These are phyloP conservation scores for Euura saliciscinereae DNA, from an alignment of 1,140 invertebrate species.

Conservation along the genomic window DNA sequence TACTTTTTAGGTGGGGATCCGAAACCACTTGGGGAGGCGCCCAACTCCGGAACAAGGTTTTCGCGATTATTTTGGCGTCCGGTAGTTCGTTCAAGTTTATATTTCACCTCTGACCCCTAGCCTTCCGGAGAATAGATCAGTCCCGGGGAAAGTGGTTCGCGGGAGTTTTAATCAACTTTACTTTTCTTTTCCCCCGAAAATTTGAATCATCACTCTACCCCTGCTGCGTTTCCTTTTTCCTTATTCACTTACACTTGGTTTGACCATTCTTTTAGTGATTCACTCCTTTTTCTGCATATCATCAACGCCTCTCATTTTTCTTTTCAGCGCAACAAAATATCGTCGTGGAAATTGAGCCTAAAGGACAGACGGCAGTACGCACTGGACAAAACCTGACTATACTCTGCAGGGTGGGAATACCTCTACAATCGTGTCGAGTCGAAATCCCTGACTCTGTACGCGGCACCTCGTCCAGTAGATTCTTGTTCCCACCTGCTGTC, in stretches of 20 bases:
- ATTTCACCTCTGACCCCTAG: neutral
- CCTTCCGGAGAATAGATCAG: neutral
- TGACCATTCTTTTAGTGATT: neutral
- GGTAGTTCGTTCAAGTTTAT: slow-evolving; percentile 20
- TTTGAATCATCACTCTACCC: slow-evolving; percentile 18
- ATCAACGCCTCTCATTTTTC: neutral
- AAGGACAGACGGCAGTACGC: slow-evolving; percentile 39
- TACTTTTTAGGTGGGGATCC: no score
- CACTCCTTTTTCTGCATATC: neutral
- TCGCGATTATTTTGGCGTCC: slow-evolving; percentile 22
- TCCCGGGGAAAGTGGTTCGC: slow-evolving; percentile 11
- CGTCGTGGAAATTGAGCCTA: slow-evolving; percentile 46
- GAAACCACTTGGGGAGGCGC: neutral
- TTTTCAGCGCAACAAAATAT: slow-evolving; percentile 36
- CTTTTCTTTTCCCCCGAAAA: slow-evolving; percentile 39
- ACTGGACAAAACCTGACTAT: slow-evolving; percentile 56
- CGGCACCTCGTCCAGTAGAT: slow-evolving; percentile 35
- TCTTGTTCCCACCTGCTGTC: slow-evolving; percentile 36
- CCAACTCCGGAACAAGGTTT: neutral
- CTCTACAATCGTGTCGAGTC: slow-evolving; percentile 58
- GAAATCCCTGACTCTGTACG: slow-evolving; percentile 50
- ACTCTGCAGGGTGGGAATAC: slow-evolving; percentile 50
- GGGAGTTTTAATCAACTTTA: slow-evolving; percentile 40
- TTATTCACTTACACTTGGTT: neutral
- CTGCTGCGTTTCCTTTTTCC: neutral